These are phyloP conservation scores for Mya arenaria DNA, from an alignment of 1,140 invertebrate species.

Conservation along the genomic window DNA sequence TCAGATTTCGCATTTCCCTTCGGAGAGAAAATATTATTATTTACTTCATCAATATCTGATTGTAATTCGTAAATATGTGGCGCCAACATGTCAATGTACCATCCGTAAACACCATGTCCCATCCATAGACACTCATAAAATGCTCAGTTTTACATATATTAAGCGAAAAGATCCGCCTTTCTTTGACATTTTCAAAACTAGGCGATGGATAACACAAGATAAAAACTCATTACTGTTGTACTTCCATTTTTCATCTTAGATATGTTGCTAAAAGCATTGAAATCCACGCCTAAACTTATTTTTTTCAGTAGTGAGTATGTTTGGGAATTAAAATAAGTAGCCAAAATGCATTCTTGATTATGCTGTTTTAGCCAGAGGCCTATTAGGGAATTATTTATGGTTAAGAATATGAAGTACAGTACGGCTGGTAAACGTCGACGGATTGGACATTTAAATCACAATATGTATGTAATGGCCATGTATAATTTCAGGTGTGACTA, in stretches of 20 bases:
- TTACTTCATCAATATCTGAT: no score
- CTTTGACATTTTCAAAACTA: not conserved
- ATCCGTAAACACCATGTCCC: no score
- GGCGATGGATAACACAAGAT: not conserved
- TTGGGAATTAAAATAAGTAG: not conserved
- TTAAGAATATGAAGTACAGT: conserved; percentile 8
- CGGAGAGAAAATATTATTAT: no score
- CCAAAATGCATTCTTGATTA: not conserved
- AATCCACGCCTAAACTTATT: not conserved
- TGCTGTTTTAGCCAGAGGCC: not conserved
- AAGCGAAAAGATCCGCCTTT: no score
- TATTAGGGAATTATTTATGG: not conserved
- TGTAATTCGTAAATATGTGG: no score
- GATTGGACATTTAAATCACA: not conserved
- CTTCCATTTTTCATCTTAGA: no score
- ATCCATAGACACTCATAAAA: no score
- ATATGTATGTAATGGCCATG: not conserved
- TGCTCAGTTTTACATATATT: no score
- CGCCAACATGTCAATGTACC: no score
- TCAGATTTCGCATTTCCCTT: no score
- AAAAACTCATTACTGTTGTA: not conserved
- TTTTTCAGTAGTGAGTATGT: not conserved
- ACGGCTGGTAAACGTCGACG: not conserved
- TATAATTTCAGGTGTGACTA: conserved; percentile 4
- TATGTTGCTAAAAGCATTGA: not conserved